Base-by-base conservation (phyloP, 2,113 vertebrate genomes). In the Dasyornis broadbenti region DNA sequence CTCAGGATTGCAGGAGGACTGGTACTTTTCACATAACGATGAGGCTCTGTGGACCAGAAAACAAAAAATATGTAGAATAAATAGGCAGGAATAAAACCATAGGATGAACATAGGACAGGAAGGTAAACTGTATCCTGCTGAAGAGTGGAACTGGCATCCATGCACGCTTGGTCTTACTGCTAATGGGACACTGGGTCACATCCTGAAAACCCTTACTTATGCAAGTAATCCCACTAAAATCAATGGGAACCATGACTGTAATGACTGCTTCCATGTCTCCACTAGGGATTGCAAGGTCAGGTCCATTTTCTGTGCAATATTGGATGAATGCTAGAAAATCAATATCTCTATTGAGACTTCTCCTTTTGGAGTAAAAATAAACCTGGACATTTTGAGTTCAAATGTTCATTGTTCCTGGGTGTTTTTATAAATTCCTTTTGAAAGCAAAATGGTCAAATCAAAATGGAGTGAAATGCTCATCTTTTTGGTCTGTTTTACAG, bases 341-440 rank as follows among this genome's bases (percentile, higher is more conserved):
- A 97, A 94, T 95, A 92, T 84, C 89, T 96, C 91, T 97, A 93
- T 94, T 90, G 94, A 97, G 89, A 96, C 77, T 31, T 16, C 89
- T 79, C 89, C 82, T 85, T 97, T 92, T 80, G 95, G 89, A 94
- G 92, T 96, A 87, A 78, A 95, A 94, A 94, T 94, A 97, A 95
- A 97, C 82, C 80, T 89, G 94, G 93, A 96, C 93, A 97, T 97
- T 97, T 97, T 96, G 89, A 97, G 97, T 98, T 98, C 97, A 97
- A 95, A 98, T 97, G 97, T 88, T 96, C n/a, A 79, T 95, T 96
- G 95, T 97, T 97, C 96, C 97, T 95, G 91, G 90, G 85, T 97
- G 97, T 94, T 97, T 97, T 98, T 94, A 93, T 73, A 96, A 97
- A 97, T 96, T 97, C 95, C 90, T 97, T 97, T 97, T 97, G 96